Evolutionary conservation across 64 coral and sea anemone genomes (phyloP).

Genomic region (Montipora cactus): DNA sequence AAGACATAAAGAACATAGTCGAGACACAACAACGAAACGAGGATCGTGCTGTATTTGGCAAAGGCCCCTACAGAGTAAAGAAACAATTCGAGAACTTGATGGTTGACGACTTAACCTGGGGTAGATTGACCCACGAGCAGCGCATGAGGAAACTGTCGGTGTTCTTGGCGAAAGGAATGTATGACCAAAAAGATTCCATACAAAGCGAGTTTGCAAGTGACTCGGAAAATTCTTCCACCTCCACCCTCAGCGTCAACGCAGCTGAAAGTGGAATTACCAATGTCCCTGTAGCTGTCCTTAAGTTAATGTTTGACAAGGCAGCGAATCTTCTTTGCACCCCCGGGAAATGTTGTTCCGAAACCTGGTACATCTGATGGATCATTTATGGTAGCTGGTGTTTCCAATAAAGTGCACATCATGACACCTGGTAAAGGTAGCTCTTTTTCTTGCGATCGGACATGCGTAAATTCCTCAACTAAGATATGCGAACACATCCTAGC

Average conservation of each 20-base stretch:
- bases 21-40: slow-evolving; percentile 57
- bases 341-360: slow-evolving; percentile 52
- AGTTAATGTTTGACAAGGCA: slow-evolving; percentile 48
- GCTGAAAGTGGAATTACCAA: slow-evolving; percentile 22
- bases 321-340: slow-evolving; percentile 7
- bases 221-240: neutral
- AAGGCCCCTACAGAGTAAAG: slow-evolving; percentile 34
- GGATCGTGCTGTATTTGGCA: slow-evolving; percentile 36
- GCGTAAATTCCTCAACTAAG: slow-evolving; percentile 35
- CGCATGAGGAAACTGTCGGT: neutral
- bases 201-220: neutral
- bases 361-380: slow-evolving; percentile 53
- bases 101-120: slow-evolving; percentile 23
- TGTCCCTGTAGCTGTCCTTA: slow-evolving; percentile 40
- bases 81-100: slow-evolving; percentile 22
- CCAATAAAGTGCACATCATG: slow-evolving; percentile 60
- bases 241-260: slow-evolving; percentile 4
- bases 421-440: slow-evolving; percentile 48
- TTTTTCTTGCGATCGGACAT: neutral
- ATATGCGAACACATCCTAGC: slow-evolving; percentile 64
- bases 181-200: neutral
- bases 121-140: neutral
- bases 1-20: slow-evolving; percentile 29
- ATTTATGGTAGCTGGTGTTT: slow-evolving; percentile 51
- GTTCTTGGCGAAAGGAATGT: neutral